Percentiles rank a stretch among this genome's conserved stretches.
These are phyloP conservation scores for Aleiodes leptofemur DNA, from an alignment of 2,888 invertebrate genomes.

Conservation along the genomic window DNA sequence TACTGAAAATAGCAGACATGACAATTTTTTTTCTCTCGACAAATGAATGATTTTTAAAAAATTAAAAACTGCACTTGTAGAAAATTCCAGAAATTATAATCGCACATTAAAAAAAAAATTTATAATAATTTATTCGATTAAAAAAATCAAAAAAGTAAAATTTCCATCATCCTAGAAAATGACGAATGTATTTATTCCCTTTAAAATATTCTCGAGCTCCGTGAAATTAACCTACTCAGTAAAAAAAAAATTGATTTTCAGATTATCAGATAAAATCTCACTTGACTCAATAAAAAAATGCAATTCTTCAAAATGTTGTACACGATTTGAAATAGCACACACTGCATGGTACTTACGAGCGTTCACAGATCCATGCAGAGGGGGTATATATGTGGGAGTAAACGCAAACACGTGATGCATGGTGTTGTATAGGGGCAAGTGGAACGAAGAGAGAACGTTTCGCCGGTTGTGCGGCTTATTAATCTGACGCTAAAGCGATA, in stretches of 20 bases:
- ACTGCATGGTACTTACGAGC: conserved; percentile 16
- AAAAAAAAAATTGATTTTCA: neutral
- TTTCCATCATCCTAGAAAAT: too few species aligned
- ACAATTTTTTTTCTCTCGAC: too few species aligned
- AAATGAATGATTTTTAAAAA: too few species aligned
- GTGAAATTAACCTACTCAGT: neutral
- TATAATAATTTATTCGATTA: too few species aligned
- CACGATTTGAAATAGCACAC: conserved; percentile 7
- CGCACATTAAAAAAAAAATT: too few species aligned
- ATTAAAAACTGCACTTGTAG: too few species aligned
- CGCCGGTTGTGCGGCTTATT: conserved; percentile 67
- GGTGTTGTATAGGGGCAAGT: conserved; percentile 31
- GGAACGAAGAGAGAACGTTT: conserved; percentile 45
- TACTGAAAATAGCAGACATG: too few species aligned
- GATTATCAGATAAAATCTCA: neutral
- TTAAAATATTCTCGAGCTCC: too few species aligned
- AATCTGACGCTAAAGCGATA: conserved; percentile 71
- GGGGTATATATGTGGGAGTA: conserved; percentile 46
- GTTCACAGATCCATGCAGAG: conserved; percentile 9
- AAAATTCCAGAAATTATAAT: too few species aligned
- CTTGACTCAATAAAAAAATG: neutral
- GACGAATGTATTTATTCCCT: too few species aligned
- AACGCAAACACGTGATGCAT: conserved; percentile 55
- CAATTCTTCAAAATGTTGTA: conserved; percentile 4
- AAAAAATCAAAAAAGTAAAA: too few species aligned